These are phyloP conservation scores for Ptychoptera albimana DNA, from an alignment of 2,888 invertebrate genomes.

Conservation along the genomic window DNA sequence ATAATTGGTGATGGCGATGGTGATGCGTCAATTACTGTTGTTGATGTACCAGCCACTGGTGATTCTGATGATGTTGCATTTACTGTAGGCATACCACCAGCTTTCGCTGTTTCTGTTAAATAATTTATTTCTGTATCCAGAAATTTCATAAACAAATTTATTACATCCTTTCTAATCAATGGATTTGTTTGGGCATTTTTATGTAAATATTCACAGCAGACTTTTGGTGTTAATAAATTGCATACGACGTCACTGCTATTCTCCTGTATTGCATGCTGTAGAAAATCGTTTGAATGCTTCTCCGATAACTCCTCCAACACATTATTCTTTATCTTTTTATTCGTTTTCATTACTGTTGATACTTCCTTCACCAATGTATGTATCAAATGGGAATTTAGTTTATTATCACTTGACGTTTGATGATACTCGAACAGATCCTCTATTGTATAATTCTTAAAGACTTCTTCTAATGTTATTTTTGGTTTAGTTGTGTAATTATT, in stretches of 20 bases:
- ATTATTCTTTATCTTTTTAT: conserved; percentile 20
- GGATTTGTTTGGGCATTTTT: no score
- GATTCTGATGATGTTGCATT: no score
- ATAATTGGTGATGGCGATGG: no score
- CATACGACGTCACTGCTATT: conserved; percentile 28
- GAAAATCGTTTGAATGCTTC: conserved; percentile 27
- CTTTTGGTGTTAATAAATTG: conserved; percentile 19
- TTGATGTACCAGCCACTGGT: no score
- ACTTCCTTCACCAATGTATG: conserved; percentile 19
- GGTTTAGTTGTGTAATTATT: conserved; percentile 1
- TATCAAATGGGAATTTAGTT: conserved; percentile 14
- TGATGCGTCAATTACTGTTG: no score
- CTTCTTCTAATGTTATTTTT: conserved; percentile 11
- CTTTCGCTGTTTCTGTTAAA: no score
- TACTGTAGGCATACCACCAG: no score
- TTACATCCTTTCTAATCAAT: no score
- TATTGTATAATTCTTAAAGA: conserved; percentile 17
- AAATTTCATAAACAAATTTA: no score
- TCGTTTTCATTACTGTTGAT: conserved; percentile 21
- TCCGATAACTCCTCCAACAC: conserved; percentile 27
- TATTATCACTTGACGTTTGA: conserved; percentile 13
- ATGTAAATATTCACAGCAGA: no score
- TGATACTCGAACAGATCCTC: conserved; percentile 22
- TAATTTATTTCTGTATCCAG: no score
- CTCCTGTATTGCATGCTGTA: conserved; percentile 28